Conservation (phyloP, 2,797 vertebrate genomes). For the Antennarius maculatus region DNA sequence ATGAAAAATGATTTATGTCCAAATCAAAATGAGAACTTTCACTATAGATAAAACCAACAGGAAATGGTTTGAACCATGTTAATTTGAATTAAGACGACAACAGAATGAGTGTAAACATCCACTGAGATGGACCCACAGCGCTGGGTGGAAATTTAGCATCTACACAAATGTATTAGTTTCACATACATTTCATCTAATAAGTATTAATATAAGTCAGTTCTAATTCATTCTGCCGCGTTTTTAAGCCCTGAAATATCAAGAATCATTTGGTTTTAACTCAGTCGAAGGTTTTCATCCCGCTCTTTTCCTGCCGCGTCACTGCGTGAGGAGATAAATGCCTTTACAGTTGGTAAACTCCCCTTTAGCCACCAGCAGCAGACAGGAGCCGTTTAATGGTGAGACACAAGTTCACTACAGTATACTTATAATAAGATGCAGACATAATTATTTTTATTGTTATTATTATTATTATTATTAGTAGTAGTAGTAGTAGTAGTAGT, state of each 20-base stretch:
- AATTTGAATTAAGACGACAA: too few species aligned
- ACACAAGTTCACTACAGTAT: background rate
- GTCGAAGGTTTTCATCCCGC: conserved; percentile 44
- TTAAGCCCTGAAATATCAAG: background rate
- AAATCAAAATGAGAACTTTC: too few species aligned
- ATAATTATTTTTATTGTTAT: too few species aligned
- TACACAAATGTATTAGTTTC: background rate
- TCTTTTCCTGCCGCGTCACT: conserved; percentile 70
- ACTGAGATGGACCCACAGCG: too few species aligned
- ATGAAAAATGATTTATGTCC: too few species aligned
- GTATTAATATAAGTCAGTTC: background rate
- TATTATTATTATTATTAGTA: background rate
- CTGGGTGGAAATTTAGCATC: too few species aligned
- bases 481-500: background rate
- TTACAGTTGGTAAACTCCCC: conserved; percentile 64
- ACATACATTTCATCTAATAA: too few species aligned
- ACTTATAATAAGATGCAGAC: background rate
- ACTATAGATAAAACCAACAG: too few species aligned
- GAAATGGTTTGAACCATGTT: too few species aligned
- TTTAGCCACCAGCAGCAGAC: conserved; percentile 16
- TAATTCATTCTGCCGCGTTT: background rate
- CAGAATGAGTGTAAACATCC: too few species aligned
- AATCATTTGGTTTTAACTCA: background rate
- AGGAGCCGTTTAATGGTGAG: conserved; percentile 38
- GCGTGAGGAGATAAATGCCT: conserved; percentile 54